phyloP scores from a whole-genome alignment of 2,797 vertebrate species.

The Peromyscus melanophrys region DNA sequence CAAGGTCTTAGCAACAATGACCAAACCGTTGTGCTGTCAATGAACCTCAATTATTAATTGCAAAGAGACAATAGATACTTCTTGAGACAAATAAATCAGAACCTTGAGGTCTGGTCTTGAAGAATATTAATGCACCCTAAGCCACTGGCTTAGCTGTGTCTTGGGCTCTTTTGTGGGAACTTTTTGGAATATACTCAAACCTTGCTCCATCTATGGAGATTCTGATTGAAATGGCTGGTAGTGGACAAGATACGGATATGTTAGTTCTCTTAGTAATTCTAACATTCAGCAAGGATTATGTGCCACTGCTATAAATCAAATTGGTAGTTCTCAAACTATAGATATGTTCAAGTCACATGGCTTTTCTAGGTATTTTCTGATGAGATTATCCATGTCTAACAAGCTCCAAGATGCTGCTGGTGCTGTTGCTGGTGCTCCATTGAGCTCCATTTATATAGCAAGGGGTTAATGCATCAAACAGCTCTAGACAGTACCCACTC shows the following conservation, averaged over 20 bases:
- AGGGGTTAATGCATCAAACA: neutral
- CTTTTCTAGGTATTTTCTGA: neutral
- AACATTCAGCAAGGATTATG: neutral
- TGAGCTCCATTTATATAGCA: neutral
- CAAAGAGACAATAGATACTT: neutral
- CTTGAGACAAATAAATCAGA: constrained; percentile 22
- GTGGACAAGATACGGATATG: neutral
- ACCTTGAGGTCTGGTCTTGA: neutral
- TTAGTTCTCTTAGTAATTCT: neutral
- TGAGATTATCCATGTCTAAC: constrained; percentile 28
- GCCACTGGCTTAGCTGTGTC: neutral
- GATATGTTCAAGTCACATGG: neutral
- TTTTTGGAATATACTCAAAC: neutral
- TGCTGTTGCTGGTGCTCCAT: no score
- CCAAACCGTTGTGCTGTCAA: neutral
- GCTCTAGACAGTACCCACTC: neutral
- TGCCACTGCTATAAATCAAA: neutral
- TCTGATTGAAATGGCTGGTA: neutral
- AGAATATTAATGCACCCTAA: neutral
- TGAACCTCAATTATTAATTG: constrained; percentile 19
- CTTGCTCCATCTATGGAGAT: neutral
- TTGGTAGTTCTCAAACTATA: neutral
- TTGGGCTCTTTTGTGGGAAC: neutral
- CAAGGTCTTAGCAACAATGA: neutral
- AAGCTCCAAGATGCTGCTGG: neutral